A percentile compares a stretch with the other conserved stretches of the same genome.
phyloP scores from a whole-genome alignment of 35 echinoderm and acorn worm species.

The Heliocidaris tuberculata region DNA sequence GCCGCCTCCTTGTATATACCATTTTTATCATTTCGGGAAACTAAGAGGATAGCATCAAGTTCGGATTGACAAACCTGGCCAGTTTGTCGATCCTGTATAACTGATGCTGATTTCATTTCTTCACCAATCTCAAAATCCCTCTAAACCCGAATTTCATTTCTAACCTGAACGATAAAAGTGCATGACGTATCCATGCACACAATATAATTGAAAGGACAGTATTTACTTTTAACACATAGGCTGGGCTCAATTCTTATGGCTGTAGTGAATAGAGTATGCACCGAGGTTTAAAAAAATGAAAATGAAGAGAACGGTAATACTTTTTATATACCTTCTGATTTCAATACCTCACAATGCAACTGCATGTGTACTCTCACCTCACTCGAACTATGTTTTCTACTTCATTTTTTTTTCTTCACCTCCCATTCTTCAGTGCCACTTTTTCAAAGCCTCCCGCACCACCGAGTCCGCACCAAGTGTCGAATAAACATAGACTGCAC shows the following conservation, averaged over 20 bases:
- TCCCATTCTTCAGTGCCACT: constrained; percentile 31
- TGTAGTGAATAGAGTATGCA: constrained; percentile 40
- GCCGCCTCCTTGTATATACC: not conserved
- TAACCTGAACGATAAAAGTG: not conserved
- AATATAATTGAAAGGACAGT: not conserved
- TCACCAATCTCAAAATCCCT: not conserved
- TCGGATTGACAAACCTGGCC: constrained; percentile 35
- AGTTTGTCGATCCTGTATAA: not conserved
- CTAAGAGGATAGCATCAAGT: not conserved
- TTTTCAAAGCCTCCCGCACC: constrained; percentile 26
- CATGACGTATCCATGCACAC: not conserved
- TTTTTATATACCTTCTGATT: not conserved
- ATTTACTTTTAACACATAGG: not conserved
- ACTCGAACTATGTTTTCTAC: constrained; percentile 5
- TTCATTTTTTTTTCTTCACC: constrained; percentile 36
- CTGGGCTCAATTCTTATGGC: not conserved
- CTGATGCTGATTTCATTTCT: not conserved
- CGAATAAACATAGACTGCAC: constrained; percentile 25
- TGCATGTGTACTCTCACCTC: constrained; percentile 39
- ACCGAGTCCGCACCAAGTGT: constrained; percentile 19
- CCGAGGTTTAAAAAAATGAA: not conserved
- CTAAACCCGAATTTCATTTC: not conserved
- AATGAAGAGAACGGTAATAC: not conserved
- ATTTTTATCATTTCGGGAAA: not conserved
- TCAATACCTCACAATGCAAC: constrained; percentile 24